Evolutionary conservation across 2,113 vertebrate genomes (phyloP), one percentile per base, ranked within the genome.

Genomic region (Eudyptes chrysolophus): DNA sequence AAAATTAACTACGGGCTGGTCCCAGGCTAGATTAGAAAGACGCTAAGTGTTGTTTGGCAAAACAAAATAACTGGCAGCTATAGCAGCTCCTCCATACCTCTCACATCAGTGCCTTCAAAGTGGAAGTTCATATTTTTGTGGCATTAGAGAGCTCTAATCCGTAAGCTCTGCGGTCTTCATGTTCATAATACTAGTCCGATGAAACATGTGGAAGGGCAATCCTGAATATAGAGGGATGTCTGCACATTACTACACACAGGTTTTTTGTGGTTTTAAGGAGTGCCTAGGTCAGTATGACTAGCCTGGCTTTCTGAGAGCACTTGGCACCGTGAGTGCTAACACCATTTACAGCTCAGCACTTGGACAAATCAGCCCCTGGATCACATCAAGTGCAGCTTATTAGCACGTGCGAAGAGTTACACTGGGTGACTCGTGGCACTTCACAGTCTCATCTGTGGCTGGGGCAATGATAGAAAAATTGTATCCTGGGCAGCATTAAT

Each of bases 341-440:
- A 65, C 7, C 4, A 8, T 74, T 38, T 77, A 29, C 22, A 77
- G n/a, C 58, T 89, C 76, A 46, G 36, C 36, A 3, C 19, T 36
- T 4, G 7, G 18, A 61, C 38, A 61, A 60, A 26, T 16, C 5
- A 1, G 57, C 6, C 9, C 15, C 21, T 6, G 8, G 24, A n/a
- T 64, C 18, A 25, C 46, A 36, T 32, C 25, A 57, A 40, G 40
- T 0, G 0, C 36, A n/a, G 58, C 1, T 76, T 14, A 40, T 30
- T 34, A 48, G 7, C 0, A 2, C 5, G 0, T 19, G 26, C 49
- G 40, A 60, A 40, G 52, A 48, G 25, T 64, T 61, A 24, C 15
- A 13, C 15, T 7, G 38, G 36, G 27, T 83, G 49, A 77, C 40
- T 54, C 7, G 34, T 38, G 57, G 54, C 68, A 29, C 54, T 85